Conservation (phyloP, 2,113 vertebrate species). For the Misgurnus mizolepis region DNA sequence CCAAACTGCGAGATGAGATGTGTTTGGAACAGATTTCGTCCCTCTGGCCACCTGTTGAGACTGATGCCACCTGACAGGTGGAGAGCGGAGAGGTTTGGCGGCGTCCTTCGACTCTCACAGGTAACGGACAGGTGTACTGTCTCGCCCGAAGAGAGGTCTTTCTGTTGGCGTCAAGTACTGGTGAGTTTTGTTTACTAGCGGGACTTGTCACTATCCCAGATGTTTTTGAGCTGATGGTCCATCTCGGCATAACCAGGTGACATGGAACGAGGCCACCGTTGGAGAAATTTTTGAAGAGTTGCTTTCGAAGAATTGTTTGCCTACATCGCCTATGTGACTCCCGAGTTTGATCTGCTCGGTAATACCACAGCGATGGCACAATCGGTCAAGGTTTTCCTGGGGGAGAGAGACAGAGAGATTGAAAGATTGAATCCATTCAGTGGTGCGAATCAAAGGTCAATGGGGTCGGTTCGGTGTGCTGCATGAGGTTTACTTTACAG, state of each 20-base stretch:
- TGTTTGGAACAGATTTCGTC: constrained; percentile 18
- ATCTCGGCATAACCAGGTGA: constrained; percentile 2
- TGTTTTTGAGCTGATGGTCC: constrained; percentile 3
- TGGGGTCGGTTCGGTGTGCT: background rate
- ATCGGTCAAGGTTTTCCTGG: constrained; percentile 27
- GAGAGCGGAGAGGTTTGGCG: constrained; percentile 1
- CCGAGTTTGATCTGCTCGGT: constrained; percentile 24
- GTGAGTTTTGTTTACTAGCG: background rate
- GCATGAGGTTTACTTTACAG: constrained; percentile 23
- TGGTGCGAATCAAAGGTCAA: constrained; percentile 36
- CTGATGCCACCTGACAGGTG: background rate
- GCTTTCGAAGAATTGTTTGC: constrained; percentile 22
- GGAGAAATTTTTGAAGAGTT: constrained; percentile 28
- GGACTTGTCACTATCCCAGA: constrained; percentile 12
- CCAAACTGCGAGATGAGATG: background rate
- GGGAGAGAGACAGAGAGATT: constrained; percentile 21
- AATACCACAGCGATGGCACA: constrained; percentile 25
- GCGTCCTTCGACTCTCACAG: background rate
- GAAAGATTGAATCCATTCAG: constrained; percentile 43
- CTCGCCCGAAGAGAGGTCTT: background rate
- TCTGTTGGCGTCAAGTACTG: background rate
- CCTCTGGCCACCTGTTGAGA: background rate
- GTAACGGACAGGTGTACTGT: constrained; percentile 7
- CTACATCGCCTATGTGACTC: background rate
- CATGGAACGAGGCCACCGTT: constrained; percentile 13